phyloP scores from a whole-genome alignment of 2,113 vertebrate species.

The Dromas ardeola region DNA sequence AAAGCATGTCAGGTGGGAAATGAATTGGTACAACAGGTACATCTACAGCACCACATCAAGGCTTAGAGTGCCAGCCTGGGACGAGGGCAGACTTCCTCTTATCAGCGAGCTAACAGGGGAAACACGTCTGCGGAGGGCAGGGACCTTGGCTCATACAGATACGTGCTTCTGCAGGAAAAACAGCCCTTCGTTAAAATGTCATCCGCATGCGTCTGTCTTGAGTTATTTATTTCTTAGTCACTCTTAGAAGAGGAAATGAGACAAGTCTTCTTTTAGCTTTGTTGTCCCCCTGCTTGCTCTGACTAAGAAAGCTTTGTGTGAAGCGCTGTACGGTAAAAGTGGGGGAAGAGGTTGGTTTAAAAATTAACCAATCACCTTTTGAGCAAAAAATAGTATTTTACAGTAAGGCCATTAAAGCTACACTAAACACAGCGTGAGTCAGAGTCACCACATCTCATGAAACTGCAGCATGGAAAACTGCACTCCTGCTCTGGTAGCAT shows the following conservation, averaged over 20 bases:
- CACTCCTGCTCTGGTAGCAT: rapidly evolving
- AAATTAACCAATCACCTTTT: neutral
- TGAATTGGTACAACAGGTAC: neutral
- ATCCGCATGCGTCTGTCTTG: neutral
- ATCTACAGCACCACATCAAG: too few relatives aligned
- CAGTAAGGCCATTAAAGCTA: neutral
- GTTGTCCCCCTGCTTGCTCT: neutral
- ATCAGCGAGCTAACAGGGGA: rapidly evolving
- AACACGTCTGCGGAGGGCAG: rapidly evolving
- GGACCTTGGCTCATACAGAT: neutral
- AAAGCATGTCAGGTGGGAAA: neutral
- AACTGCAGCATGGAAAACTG: neutral
- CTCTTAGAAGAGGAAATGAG: neutral
- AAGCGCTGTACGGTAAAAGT: neutral
- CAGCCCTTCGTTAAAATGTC: neutral
- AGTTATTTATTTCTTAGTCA: neutral
- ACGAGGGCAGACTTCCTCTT: neutral
- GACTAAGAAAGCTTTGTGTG: neutral
- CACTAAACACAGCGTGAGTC: neutral
- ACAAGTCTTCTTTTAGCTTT: neutral
- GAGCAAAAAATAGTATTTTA: neutral
- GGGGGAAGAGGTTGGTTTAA: neutral
- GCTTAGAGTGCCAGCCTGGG: neutral
- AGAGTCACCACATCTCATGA: neutral
- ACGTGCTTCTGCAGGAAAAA: neutral